A percentile compares a stretch with the other conserved stretches of the same genome.
Conservation (phyloP, 2,888 invertebrate species). For the Azorinus chamasolen region DNA sequence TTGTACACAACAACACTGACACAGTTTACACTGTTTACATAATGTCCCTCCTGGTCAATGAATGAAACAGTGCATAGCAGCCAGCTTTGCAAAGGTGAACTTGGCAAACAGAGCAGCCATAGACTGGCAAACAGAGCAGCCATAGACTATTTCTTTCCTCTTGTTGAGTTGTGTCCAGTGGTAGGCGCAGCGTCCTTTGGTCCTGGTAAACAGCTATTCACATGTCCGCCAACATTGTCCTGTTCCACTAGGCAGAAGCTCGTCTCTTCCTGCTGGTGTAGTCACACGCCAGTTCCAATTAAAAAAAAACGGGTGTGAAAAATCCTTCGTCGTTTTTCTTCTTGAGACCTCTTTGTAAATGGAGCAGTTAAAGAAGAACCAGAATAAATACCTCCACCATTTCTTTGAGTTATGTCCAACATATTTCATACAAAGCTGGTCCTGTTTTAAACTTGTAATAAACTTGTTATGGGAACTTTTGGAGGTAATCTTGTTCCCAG, state of each 20-base stretch:
- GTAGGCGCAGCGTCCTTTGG: constrained; percentile 13
- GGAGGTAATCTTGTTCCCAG: no score
- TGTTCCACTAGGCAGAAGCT: neutral
- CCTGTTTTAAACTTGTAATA: constrained; percentile 37
- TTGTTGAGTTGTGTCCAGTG: neutral
- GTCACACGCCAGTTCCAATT: constrained; percentile 3
- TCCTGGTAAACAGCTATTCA: constrained; percentile 8
- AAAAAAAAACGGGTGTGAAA: constrained; percentile 28
- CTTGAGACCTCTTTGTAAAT: constrained; percentile 10
- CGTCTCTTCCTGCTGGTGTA: constrained; percentile 18
- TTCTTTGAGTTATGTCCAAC: no score
- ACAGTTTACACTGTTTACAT: no score
- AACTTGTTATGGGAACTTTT: constrained; percentile 21
- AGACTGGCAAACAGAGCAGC: no score
- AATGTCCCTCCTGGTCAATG: no score
- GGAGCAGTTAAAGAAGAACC: constrained; percentile 40
- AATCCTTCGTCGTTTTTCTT: constrained; percentile 2
- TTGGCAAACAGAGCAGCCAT: constrained; percentile 25
- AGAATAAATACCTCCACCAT: no score
- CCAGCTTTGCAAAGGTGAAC: constrained; percentile 36
- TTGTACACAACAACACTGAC: no score
- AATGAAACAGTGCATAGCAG: constrained; percentile 18
- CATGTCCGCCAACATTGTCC: constrained; percentile 25
- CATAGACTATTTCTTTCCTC: constrained; percentile 31
- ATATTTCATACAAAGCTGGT: constrained; percentile 27